These are phyloP conservation scores for Hyperopisus bebe DNA, from an alignment of 2,113 vertebrate species.

Conservation along the genomic window DNA sequence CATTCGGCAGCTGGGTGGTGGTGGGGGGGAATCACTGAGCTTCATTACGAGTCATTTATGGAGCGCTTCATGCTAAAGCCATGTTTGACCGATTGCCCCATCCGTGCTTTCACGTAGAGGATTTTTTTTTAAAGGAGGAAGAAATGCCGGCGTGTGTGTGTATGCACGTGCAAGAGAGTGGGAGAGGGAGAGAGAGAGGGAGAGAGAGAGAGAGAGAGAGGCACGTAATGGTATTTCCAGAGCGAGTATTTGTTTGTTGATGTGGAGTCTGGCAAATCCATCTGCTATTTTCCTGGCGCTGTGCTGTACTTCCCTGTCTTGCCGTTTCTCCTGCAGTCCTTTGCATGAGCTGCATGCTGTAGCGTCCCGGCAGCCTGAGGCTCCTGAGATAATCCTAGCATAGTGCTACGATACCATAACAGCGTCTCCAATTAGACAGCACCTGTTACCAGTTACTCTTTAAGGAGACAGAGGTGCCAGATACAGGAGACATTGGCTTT, in stretches of 20 bases:
- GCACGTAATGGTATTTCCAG: constrained; percentile 9
- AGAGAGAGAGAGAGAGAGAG: neutral
- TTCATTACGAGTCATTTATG: neutral
- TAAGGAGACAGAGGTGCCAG: neutral
- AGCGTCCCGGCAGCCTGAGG: neutral
- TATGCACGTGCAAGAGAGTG: neutral
- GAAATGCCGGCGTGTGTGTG: neutral
- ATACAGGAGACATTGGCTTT: neutral
- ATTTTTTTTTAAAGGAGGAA: neutral
- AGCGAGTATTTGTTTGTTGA: neutral
- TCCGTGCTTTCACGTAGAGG: neutral
- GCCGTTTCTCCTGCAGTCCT: neutral
- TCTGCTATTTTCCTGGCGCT: constrained; percentile 22
- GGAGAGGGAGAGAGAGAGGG: neutral
- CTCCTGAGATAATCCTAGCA: neutral
- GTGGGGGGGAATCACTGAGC: neutral
- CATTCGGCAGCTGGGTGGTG: neutral
- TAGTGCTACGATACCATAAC: neutral
- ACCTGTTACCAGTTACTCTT: neutral
- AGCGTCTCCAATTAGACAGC: neutral
- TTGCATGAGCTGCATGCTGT: neutral
- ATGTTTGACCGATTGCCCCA: neutral
- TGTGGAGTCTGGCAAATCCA: constrained; percentile 9
- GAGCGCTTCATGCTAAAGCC: neutral
- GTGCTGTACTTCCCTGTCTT: neutral